Conservation (phyloP, 2,797 vertebrate genomes). For the Manis javanica region DNA sequence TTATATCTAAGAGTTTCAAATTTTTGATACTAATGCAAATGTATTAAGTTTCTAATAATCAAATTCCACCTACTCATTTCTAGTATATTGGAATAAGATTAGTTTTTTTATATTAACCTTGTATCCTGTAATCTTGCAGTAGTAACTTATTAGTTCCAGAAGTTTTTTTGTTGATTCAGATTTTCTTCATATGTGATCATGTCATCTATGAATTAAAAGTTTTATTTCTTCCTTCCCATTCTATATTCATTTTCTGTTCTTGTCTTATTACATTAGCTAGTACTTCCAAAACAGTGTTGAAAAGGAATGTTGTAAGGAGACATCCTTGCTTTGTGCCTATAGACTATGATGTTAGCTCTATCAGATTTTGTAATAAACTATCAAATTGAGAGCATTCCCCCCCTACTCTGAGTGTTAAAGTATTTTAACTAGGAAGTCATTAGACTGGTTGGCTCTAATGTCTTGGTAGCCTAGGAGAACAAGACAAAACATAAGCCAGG, state of each 20-base stretch:
- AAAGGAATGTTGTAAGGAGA: background rate
- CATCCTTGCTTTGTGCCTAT: background rate
- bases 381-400: background rate
- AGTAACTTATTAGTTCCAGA: background rate
- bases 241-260: background rate
- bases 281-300: background rate
- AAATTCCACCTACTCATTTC: background rate
- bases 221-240: background rate
- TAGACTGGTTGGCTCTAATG: background rate
- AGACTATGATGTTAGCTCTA: background rate
- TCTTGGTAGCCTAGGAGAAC: background rate
- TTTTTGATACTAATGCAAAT: background rate
- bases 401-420: background rate
- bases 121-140: background rate
- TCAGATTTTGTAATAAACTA: background rate
- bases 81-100: background rate
- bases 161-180: background rate
- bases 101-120: background rate
- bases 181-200: background rate
- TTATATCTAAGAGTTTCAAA: background rate
- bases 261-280: background rate
- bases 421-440: background rate
- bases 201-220: background rate
- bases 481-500: background rate
- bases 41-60: background rate